Base-by-base conservation (phyloP, 53 echinoderm and acorn worm species). In the Actinopyga echinites region DNA sequence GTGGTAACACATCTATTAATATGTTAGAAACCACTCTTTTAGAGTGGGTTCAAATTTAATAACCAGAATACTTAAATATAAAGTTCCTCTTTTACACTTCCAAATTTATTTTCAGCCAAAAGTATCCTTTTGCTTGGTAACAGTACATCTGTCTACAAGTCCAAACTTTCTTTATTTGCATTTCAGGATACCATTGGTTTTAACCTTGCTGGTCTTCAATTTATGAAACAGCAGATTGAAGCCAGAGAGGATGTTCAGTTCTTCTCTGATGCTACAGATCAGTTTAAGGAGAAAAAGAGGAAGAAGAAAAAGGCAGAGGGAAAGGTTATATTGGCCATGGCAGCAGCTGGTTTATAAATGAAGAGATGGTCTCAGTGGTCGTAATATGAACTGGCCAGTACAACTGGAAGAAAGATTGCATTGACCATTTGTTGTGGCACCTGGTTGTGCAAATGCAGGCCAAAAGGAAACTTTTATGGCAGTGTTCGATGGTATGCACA, bases 141-240 rank as follows among this genome's bases (percentile, higher is more conserved):
- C 13, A 0, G 0, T 15, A 40, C 40, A 15, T 49, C 49, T 49
- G 49, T 49, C 0, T 15, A 49, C 0, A n/a, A 40, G 40, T 8
- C 15, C 13, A 17, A 15, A 49, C 17, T 17, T 15, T 49, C 49
- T 49, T 83, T 0, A 62, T 80, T 37, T 28, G 36, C 21, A 79
- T 62, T 68, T 2, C 64, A 96, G 97, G 94, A 96, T 60, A 92
- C 87, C 57, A 96, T 96, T 52, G 97, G 97, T 8, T 96, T 96
- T 89, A 96, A 96, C 79, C 75, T 92, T 31, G 97, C 97, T 20
- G 97, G 90, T 7, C 64, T 96, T 33, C 67, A 83, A 57, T 93
- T 91, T 66, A 71, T 96, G 58, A 90, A 92, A 42, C 87, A 86
- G 33, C 92, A 96, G 60, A 32, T 94, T 36, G 97, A 96, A 73